Evolutionary conservation across 1,140 invertebrate species (phyloP), one percentile per base, ranked within the genome.

Genomic region (Scaptomyza montana): DNA sequence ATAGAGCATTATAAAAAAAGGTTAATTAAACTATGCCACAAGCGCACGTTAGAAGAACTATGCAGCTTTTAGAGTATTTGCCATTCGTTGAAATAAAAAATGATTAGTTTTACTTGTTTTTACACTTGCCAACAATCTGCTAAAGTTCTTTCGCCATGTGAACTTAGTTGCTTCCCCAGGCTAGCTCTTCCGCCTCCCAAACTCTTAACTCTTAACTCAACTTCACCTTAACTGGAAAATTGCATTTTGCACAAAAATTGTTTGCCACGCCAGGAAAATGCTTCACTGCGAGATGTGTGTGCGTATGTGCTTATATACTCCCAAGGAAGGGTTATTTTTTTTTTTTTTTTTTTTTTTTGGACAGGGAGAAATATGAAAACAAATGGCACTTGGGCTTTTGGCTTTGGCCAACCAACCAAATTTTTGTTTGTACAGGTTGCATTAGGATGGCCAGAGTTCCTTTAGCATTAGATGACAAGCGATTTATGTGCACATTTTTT

Each of bases 231-330:
- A 68, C 75, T 82, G 67, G 75, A 79, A 86, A 89, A 87, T 87
- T 87, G 72, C 82, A 89, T 87, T 87, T 89, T 82, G 16, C 74
- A 76, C 72, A 59, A 89, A 87, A 89, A 82, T 82, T 8, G 78
- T 76, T 78, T 82, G 72, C 72, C 54, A 41, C 30, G 21, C 39
- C 16, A 25, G 50, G 67, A 66, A 82, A 65, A 66, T 73, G 60
- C 62, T 64, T 51, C 55, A 47, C 12, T 77, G 62, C 53, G 49
- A 57, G 33, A 7, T 46, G 60, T 47, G 28, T 49, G 21, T 50
- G 45, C 60, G 33, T 56, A 30, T 19, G 69, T 60, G 47, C 49
- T 33, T n/a, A 16, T 19, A 12, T 50, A 9, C 7, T 56, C 6
- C 21, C 39, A 49, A 36, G 55, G 19, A 7, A 16, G 13, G 33